phyloP scores from a whole-genome alignment of 2,113 vertebrate genomes.

The Pedionomus torquatus region DNA sequence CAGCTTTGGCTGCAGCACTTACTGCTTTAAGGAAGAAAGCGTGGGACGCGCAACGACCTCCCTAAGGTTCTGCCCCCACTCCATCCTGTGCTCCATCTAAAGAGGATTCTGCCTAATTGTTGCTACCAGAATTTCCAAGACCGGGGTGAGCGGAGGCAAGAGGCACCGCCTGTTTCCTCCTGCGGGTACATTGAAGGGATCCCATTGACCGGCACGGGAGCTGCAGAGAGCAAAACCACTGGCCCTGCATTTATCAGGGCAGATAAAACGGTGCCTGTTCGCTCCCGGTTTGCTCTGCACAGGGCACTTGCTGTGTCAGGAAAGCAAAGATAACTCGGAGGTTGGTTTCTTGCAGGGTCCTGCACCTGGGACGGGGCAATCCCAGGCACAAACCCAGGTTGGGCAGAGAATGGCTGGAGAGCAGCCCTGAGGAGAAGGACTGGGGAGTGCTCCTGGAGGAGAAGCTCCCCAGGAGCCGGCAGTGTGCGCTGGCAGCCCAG shows the following conservation, averaged over 20 bases:
- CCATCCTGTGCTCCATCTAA: neutral
- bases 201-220: neutral
- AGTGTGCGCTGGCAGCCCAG: neutral
- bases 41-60: neutral
- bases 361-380: neutral
- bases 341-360: neutral
- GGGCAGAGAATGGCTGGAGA: neutral
- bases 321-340: neutral
- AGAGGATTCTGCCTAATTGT: neutral
- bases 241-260: neutral
- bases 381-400: too few relatives aligned
- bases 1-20: neutral
- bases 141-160: neutral
- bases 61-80: neutral
- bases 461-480: neutral
- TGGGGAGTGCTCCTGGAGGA: neutral
- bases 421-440: neutral
- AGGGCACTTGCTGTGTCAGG: neutral
- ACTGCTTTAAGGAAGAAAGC: neutral
- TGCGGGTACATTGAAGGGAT: fast-evolving
- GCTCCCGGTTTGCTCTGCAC: neutral
- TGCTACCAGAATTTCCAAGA: neutral
- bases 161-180: neutral
- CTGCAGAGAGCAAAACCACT: neutral
- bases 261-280: neutral